Evolutionary conservation across 2,888 invertebrate genomes (phyloP), one percentile per base, ranked within the genome.

Genomic region (Platycheirus albimanus): DNA sequence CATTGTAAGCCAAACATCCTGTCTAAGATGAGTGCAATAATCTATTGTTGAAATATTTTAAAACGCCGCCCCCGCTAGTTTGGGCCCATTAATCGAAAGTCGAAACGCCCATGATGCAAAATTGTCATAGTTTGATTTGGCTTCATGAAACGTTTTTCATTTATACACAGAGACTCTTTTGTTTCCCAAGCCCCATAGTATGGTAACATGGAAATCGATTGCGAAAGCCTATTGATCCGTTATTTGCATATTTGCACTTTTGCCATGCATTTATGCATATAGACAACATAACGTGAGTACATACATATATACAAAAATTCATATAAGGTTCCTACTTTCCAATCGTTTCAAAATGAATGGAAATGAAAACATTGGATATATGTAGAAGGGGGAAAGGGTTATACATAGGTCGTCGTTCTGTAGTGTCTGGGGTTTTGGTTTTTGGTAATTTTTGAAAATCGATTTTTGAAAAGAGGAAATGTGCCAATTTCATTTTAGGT

Each of bases 191-290:
- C n/a, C 30, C 24, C 30, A 24, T 24, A 38, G 24, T 38, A 33
- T 61, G 36, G 66, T 36, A 61, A 38, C 47, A 66, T 67, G 67
- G 10, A 71, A 77, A 81, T 77, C 77, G 77, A 77, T 77, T 77
- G 61, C 67, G 54, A 72, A 72, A 77, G 77, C 81, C 81, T 72
- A 81, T 76, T 81, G 81, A 81, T 72, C 77, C 77, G 36, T 67
- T 49, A 81, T 81, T 81, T 81, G 71, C 77, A 81, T 81, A 72
- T 77, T 81, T 77, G 77, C 81, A 77, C 70, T 67, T 74, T 41
- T 67, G 49, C 54, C 30, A 63, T 61, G 47, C 61, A 67, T 61
- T 66, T 71, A 69, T 56, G 63, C 61, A 61, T 17, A 43, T 13
- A 43, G n/a, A 11, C 41, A 41, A n/a, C n/a, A n/a, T n/a, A n/a